Conservation (phyloP, 2,797 vertebrate genomes). For the Neopelma chrysocephalum region DNA sequence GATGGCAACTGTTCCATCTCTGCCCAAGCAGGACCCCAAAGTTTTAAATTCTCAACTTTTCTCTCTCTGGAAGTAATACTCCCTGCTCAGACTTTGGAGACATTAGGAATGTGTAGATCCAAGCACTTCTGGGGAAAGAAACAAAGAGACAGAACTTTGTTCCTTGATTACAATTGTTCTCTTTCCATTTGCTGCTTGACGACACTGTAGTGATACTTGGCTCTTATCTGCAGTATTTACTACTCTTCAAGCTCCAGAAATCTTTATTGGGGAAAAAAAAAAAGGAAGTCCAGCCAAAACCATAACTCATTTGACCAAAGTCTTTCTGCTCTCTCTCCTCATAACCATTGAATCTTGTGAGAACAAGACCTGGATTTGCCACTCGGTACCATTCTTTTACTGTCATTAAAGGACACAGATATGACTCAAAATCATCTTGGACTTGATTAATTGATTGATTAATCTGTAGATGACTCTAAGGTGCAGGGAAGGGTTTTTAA, state of each 20-base stretch:
- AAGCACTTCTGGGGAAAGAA: background rate
- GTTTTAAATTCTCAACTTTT: background rate
- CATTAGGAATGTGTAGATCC: background rate
- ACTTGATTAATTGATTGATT: background rate
- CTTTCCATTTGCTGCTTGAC: background rate
- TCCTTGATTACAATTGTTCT: background rate
- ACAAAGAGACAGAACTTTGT: background rate
- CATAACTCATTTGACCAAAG: background rate
- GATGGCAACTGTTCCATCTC: slow-evolving; percentile 5
- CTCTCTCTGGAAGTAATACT: background rate
- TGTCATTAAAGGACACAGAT: background rate
- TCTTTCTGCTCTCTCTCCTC: background rate
- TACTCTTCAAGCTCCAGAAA: background rate
- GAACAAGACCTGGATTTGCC: background rate
- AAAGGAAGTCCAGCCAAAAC: background rate
- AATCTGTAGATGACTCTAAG: background rate
- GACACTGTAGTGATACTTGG: background rate
- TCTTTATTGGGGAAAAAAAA: background rate
- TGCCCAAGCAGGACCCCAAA: background rate
- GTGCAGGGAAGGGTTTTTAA: background rate
- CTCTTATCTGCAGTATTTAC: background rate
- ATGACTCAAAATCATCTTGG: background rate
- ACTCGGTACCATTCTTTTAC: background rate
- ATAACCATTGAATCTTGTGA: background rate
- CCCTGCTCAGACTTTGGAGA: background rate